Base-by-base conservation (phyloP, 2,888 invertebrate genomes). In the Sinhomidia bicolor region DNA sequence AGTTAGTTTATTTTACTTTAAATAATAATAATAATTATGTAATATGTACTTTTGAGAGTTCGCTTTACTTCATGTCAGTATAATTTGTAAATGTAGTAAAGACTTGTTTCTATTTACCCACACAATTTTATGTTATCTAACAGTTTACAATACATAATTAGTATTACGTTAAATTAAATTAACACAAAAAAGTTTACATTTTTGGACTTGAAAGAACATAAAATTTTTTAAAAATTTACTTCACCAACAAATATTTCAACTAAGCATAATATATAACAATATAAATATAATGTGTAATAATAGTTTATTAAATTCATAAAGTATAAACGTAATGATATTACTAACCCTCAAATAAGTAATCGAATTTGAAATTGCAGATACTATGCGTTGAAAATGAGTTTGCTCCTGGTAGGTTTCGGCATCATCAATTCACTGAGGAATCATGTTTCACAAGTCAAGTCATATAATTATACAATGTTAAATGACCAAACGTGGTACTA, bases 401-500 rank as follows among this genome's bases (percentile, higher is more conserved):
- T 80, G 80, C 81, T 81, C 76, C 54, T 76, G 51, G 76, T 76
- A 76, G 76, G 51, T 54, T 76, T 76, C 76, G 76, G 76, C 76
- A n/a, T 76, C 51, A 51, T 76, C 51, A 47, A 76, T 65, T 60
- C 81, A 62, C 60, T 81, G 60, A 62, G 57, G 79, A 79, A 79
- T 81, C 81, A 62, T 82, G 65, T 68, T 65, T 81, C 62, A 44
- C 44, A 81, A 82, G 82, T 68, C 68, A 79, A 78, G 85, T 85
- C 85, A 85, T 44, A 78, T 85, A 60, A 79, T 85, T 85, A 85
- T 78, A 85, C 85, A 85, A 60, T 68, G 57, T 79, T 79, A 85
- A 85, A 85, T 62, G 68, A 85, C 62, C 79, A 74, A 44, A 78
- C 54, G 51, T 36, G 78, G 85, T 79, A 78, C 74, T 85, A 78